Evolutionary conservation across 2,113 vertebrate genomes (phyloP).

Genomic region (Neolamprologus brichardi): DNA sequence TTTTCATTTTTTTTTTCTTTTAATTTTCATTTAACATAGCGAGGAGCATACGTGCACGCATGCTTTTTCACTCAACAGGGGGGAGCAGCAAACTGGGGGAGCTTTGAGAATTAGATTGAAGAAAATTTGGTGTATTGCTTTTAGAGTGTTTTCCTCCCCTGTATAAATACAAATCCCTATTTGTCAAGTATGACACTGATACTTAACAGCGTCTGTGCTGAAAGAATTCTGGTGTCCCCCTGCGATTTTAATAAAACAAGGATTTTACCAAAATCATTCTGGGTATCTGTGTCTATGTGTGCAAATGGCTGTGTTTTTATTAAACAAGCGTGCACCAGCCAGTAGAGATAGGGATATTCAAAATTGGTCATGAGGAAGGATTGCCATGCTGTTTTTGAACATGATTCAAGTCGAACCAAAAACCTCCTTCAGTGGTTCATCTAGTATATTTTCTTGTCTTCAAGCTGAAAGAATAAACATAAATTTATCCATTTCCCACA

Average conservation of each 20-base stretch:
- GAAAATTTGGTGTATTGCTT: background rate
- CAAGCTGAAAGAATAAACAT: background rate
- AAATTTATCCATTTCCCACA: background rate
- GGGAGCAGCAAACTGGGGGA: background rate
- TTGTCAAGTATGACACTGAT: background rate
- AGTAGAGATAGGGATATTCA: background rate
- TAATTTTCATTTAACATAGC: background rate
- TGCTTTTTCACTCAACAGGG: background rate
- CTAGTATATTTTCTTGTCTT: background rate
- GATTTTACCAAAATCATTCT: background rate
- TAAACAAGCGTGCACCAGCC: background rate
- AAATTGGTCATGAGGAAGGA: background rate
- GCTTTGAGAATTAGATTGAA: background rate
- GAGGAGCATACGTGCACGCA: background rate
- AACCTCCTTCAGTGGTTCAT: background rate
- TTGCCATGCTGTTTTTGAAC: background rate
- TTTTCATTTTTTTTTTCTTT: background rate
- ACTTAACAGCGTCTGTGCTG: background rate
- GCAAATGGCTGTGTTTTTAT: background rate
- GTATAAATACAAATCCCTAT: background rate
- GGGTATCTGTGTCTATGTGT: background rate
- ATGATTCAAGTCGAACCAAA: background rate
- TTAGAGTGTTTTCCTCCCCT: background rate
- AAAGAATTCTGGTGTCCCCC: background rate
- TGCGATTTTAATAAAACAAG: background rate